These are phyloP conservation scores for Crotalus helleri DNA, from an alignment of 2,113 vertebrate species.

Conservation along the genomic window DNA sequence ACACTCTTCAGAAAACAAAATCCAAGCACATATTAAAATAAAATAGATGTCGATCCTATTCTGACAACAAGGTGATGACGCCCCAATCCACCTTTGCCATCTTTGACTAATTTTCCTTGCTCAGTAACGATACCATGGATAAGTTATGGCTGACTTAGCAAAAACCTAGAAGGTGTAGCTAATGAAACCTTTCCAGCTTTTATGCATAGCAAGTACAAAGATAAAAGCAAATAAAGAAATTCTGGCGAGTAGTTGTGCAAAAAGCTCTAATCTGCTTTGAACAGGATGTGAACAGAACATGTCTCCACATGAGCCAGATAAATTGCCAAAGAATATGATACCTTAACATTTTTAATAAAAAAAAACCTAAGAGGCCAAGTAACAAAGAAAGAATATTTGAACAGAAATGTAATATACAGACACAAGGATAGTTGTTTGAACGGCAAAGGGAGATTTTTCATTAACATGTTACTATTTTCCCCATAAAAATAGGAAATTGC, in stretches of 20 bases:
- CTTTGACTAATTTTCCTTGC: constrained; percentile 21
- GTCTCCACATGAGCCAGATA: constrained; percentile 31
- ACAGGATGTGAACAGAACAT: constrained; percentile 24
- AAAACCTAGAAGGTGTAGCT: neutral
- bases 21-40: too few relatives aligned
- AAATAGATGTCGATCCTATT: neutral
- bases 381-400: neutral
- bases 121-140: neutral
- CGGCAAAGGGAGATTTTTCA: neutral
- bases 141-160: neutral
- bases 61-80: rapidly evolving
- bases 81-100: neutral
- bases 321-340: neutral
- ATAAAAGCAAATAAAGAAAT: constrained; percentile 30
- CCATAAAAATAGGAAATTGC: neutral
- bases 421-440: neutral
- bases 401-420: neutral
- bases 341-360: neutral
- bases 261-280: constrained; percentile 21
- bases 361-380: neutral
- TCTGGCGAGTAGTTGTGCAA: neutral
- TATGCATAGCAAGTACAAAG: neutral
- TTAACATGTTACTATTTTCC: neutral
- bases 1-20: too few relatives aligned
- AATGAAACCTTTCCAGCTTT: constrained; percentile 13